Base-by-base conservation (phyloP, 2,797 vertebrate genomes). In the Sternarchorhynchus goeldii region DNA sequence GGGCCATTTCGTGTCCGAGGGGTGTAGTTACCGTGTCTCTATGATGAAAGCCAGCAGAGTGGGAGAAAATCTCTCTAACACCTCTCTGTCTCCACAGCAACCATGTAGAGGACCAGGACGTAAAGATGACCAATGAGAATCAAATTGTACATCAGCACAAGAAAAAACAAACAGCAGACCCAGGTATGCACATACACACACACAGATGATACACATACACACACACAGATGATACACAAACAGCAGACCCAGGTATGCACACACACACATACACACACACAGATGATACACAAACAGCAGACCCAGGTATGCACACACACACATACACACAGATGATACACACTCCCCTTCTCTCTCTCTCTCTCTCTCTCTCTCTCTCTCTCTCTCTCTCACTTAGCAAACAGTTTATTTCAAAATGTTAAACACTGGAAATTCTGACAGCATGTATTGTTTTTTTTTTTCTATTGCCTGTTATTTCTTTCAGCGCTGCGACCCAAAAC, bases 81-180 rank as follows among this genome's bases (percentile, higher is more conserved):
- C 1, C 0, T 60, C 41, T 73, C 53, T 66, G n/a, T 87, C 16
- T 69, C 78, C n/a, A 1, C 89, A 98, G 97, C 85, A 94, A 94
- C 64, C 93, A 94, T 1, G 90, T 94, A 66, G 96, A 95, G 84
- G 97, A 97, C 84, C 97, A 99, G 91, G 97, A 99, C 41, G 95
- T 99, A 80, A 96, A 93, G 89, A 94, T 99, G 96, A 96, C 93
- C 87, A 96, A 99, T n/a, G 97, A 99, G 83, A 98, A 98, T 85
- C 94, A 96, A 87, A 88, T 98, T 10, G 87, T 99, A 76, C 93
- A 93, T 77, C 93, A 94, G 79, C 95, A 86, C 87, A 96, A 93
- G 82, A 96, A 92, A 88, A 95, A 95, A 77, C 94, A 91, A 81
- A 84, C 83, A 0, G 95, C 93, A 25, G 96, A 99, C 86, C 97